Percentiles rank a stretch among this genome's conserved stretches.
These are phyloP conservation scores for Aegotheles bennettii DNA, from an alignment of 2,113 vertebrate species.

Conservation along the genomic window DNA sequence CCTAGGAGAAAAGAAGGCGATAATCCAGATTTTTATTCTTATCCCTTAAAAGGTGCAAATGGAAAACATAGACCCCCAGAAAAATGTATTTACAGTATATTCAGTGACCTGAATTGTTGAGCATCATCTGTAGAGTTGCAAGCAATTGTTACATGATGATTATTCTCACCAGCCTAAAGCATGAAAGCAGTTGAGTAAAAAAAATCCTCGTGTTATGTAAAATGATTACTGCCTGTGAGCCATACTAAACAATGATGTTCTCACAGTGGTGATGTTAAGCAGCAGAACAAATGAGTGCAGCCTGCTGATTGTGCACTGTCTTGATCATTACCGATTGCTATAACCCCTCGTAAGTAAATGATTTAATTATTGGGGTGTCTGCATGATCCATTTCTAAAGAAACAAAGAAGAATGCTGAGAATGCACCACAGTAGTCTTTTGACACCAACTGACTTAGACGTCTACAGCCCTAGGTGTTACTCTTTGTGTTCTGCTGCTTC, in stretches of 20 bases:
- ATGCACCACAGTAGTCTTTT: neutral
- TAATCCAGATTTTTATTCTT: neutral
- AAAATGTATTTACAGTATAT: neutral
- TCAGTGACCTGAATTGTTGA: conserved; percentile 30
- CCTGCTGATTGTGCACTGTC: conserved; percentile 42
- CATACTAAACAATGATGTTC: conserved; percentile 70
- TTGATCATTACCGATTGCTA: conserved; percentile 29
- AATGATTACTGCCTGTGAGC: conserved; percentile 77
- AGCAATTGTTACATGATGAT: conserved; percentile 69
- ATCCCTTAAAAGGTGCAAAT: neutral
- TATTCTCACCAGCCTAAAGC: conserved; percentile 76
- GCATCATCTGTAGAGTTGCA: conserved; percentile 57
- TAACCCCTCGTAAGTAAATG: conserved; percentile 4
- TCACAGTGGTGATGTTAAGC: conserved; percentile 43
- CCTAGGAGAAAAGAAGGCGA: neutral
- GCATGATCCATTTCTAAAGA: neutral
- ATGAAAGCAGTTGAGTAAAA: conserved; percentile 76
- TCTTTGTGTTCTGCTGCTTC: neutral
- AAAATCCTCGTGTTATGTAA: conserved; percentile 72
- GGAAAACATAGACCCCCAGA: neutral
- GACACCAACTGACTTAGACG: neutral
- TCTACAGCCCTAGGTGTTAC: neutral
- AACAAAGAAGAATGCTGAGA: neutral
- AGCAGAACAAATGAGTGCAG: conserved; percentile 65
- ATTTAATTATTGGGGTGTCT: conserved; percentile 32